Evolutionary conservation across 2,797 vertebrate genomes (phyloP).

Genomic region (Eulemur albifrons): DNA sequence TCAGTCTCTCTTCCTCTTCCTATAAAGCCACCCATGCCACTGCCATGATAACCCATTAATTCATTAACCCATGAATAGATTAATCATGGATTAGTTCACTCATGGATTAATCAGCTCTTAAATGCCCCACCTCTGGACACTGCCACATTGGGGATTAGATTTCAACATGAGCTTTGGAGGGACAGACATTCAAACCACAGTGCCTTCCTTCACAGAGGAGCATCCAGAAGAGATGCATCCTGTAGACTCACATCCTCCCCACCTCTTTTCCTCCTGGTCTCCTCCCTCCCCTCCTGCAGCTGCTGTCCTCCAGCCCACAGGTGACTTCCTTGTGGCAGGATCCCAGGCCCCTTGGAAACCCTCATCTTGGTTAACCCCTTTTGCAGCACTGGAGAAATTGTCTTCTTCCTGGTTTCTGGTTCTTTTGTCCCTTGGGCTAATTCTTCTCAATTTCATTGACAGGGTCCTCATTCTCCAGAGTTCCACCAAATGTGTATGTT

Average conservation of each 20-base stretch:
- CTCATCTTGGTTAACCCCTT: not conserved
- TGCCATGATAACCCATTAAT: not conserved
- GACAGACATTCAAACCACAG: not conserved
- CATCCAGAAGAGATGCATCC: rapidly evolving
- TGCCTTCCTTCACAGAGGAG: not conserved
- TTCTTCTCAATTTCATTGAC: not conserved
- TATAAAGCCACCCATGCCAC: not conserved
- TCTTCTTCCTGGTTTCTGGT: not conserved
- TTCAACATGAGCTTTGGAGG: too few relatives aligned
- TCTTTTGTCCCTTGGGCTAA: not conserved
- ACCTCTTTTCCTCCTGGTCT: not conserved
- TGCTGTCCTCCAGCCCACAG: not conserved
- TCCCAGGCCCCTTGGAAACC: rapidly evolving
- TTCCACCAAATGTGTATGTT: not conserved
- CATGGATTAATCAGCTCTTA: too few relatives aligned
- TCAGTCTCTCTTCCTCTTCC: not conserved
- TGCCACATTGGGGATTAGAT: too few relatives aligned
- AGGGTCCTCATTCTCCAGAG: not conserved
- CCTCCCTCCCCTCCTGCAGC: not conserved
- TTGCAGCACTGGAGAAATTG: not conserved
- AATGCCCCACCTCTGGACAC: too few relatives aligned
- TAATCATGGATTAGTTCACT: not conserved
- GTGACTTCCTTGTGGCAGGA: not conserved
- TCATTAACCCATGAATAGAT: not conserved
- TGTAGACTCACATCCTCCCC: rapidly evolving